Evolutionary conservation across 2,797 vertebrate genomes (phyloP).

Genomic region (Amblyraja radiata): DNA sequence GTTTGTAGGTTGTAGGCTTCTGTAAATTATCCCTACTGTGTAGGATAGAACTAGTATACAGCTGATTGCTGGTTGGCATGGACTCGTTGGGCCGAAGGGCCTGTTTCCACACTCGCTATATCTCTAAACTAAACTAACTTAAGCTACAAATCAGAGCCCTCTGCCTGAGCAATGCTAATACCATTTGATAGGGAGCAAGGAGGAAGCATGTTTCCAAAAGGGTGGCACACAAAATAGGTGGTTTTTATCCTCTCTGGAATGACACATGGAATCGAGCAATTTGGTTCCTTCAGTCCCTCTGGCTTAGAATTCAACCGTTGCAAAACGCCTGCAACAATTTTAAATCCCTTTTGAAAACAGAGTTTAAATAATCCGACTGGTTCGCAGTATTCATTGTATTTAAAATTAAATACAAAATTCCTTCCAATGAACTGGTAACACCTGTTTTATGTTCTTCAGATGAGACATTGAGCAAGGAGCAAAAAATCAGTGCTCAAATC

Average conservation of each 20-base stretch:
- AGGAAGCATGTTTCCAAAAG: not conserved
- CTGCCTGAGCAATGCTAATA: not conserved
- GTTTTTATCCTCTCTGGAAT: not conserved
- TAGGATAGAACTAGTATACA: no score
- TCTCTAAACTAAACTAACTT: no score
- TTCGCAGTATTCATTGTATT: not conserved
- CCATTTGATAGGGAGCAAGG: not conserved
- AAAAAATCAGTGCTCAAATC: slow-evolving; percentile 22
- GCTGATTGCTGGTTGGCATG: no score
- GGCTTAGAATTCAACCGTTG: not conserved
- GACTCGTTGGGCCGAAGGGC: no score
- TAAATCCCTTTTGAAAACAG: not conserved
- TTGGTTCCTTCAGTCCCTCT: not conserved
- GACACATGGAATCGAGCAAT: not conserved
- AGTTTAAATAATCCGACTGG: not conserved
- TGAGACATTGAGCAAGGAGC: slow-evolving; percentile 11
- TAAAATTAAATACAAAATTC: slow-evolving; percentile 24
- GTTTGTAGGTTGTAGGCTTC: no score
- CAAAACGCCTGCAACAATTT: not conserved
- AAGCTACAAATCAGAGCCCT: not conserved
- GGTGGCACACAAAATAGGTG: not conserved
- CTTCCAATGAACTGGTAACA: not conserved
- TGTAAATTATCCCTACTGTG: no score
- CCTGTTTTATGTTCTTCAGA: not conserved
- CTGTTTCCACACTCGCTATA: no score